Base-by-base conservation (phyloP, 2,888 invertebrate genomes). In the Eristalinus aeneus region DNA sequence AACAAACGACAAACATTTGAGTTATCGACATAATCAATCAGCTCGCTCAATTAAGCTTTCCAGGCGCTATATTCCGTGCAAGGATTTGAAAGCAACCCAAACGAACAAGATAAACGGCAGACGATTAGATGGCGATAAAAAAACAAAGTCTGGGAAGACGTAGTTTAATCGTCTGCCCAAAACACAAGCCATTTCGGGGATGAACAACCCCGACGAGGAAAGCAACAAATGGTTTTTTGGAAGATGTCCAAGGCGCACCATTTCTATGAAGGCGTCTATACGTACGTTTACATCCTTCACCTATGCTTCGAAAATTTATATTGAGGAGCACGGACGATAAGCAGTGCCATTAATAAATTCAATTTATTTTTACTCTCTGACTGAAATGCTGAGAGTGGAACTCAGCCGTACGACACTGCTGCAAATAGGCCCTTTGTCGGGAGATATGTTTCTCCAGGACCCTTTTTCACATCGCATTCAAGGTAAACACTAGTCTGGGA, bases 181-280 rank as follows among this genome's bases (percentile, higher is more conserved):
- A 46, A 46, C 46, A 46, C 46, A 46, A 46, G 16, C 46, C 46
- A 46, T 46, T 46, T 46, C 8, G 46, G 46, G 46, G 46, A 46
- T 46, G 46, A 46, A 60, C 68, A 36, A 61, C 31, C 54, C 69
- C 34, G 60, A 34, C 72, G 75, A 80, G 68, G 34, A 68, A 72
- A 90, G 91, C 91, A 91, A 91, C 91, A 91, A 91, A 91, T 91
- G 90, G 90, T 90, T 90, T 89, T 89, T 90, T 88, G 90, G 90
- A 90, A 89, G 78, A 54, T 71, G 87, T 88, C 91, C 91, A 88
- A 78, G 71, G 32, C 78, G 88, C 89, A 20, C 56, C 20, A 60
- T 39, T 69, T 71, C 67, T 60, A 68, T 64, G 54, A 46, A 23
- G 20, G 23, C 56, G 23, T 11, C 56, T 56, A 27, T 73, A 63